These are phyloP conservation scores for Gadus chalcogrammus DNA, from an alignment of 2,113 vertebrate species.

Conservation along the genomic window DNA sequence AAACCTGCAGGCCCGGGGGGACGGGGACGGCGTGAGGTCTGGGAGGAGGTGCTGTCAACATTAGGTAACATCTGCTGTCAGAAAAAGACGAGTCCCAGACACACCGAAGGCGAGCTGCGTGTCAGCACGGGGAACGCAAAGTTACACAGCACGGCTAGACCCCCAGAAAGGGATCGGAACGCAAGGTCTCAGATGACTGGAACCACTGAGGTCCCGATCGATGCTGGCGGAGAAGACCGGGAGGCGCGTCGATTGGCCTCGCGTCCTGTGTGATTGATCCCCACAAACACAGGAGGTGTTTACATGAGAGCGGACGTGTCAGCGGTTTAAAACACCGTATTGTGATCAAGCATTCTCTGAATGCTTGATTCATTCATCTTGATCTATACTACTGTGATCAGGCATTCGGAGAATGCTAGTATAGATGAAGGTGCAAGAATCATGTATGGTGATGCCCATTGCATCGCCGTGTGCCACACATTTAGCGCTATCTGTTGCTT, in stretches of 20 bases:
- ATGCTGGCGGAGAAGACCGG: slow-evolving; percentile 20
- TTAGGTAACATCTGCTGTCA: slow-evolving; percentile 53
- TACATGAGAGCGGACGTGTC: slow-evolving; percentile 43
- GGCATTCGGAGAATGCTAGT: too few species aligned
- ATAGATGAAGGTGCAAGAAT: too few species aligned
- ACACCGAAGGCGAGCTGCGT: slow-evolving; percentile 15
- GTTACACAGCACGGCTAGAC: slow-evolving; percentile 9
- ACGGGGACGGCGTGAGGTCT: slow-evolving; percentile 16
- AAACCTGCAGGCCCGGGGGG: slow-evolving; percentile 54
- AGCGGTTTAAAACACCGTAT: slow-evolving; percentile 37
- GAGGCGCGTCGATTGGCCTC: slow-evolving; percentile 29
- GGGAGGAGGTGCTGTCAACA: slow-evolving; percentile 60
- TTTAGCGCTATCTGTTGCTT: too few species aligned
- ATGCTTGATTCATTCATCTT: too few species aligned
- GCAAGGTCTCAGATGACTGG: slow-evolving; percentile 1
- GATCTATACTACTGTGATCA: not conserved
- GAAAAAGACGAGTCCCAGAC: slow-evolving; percentile 6
- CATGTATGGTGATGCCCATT: too few species aligned
- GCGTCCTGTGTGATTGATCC: slow-evolving; percentile 43
- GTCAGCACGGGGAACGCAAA: slow-evolving; percentile 7
- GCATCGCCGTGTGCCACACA: too few species aligned
- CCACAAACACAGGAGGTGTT: slow-evolving; percentile 30
- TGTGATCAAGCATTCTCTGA: not conserved
- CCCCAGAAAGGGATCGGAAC: slow-evolving; percentile 26
- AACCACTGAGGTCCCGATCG: not conserved